These are phyloP conservation scores for Rhadinocentrus ornatus DNA, from an alignment of 2,797 vertebrate genomes.

Conservation along the genomic window DNA sequence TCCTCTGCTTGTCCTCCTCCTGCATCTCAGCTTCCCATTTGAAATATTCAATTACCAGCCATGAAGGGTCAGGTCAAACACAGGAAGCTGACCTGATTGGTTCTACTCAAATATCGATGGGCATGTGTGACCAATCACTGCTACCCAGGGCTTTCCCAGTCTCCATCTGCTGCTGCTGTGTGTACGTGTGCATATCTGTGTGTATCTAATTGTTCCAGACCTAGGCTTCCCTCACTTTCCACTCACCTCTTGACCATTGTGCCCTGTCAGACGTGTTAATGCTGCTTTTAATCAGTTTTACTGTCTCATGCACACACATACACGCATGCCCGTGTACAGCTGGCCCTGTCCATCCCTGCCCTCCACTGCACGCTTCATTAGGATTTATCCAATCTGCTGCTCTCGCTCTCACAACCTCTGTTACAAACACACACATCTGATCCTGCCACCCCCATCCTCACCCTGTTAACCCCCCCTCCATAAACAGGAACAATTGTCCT, in stretches of 20 bases:
- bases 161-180: slow-evolving; percentile 53
- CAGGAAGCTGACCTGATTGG: slow-evolving; percentile 83
- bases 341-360: slow-evolving; percentile 75
- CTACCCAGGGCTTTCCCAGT: slow-evolving; percentile 71
- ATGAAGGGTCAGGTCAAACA: slow-evolving; percentile 81
- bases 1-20: slow-evolving; percentile 23
- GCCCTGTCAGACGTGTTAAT: slow-evolving; percentile 81
- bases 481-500: slow-evolving; percentile 51
- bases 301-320: slow-evolving; percentile 61
- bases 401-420: slow-evolving; percentile 31
- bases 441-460: slow-evolving; percentile 32
- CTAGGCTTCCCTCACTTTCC: slow-evolving; percentile 75
- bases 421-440: slow-evolving; percentile 49
- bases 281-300: slow-evolving; percentile 83
- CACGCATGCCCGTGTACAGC: slow-evolving; percentile 56
- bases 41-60: slow-evolving; percentile 81
- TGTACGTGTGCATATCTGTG: slow-evolving; percentile 76
- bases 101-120: slow-evolving; percentile 79
- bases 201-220: slow-evolving; percentile 82
- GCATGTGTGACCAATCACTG: slow-evolving; percentile 84
- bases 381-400: slow-evolving; percentile 48
- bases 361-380: slow-evolving; percentile 64
- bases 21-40: slow-evolving; percentile 45
- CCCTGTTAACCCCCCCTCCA: slow-evolving; percentile 48
- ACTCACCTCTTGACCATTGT: slow-evolving; percentile 76